phyloP scores from a whole-genome alignment of 2,113 vertebrate genomes.

The Telmatochromis sp. region DNA sequence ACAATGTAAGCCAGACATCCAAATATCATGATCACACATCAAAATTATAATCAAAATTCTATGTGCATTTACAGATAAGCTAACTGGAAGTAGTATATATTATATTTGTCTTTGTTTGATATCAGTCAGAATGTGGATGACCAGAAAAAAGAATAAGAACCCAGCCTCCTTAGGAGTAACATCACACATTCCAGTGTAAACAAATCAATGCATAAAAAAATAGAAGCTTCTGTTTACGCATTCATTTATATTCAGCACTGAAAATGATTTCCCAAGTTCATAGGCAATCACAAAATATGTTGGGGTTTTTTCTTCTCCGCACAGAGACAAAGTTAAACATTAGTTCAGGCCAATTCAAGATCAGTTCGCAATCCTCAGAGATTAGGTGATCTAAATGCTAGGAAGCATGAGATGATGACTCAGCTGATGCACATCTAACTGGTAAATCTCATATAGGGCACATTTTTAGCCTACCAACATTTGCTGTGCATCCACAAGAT shows the following conservation, averaged over 20 bases:
- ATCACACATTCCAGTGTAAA: background rate
- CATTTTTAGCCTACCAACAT: background rate
- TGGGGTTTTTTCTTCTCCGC: rapidly evolving
- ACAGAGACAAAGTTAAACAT: background rate
- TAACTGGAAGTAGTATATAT: background rate
- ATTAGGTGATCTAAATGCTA: background rate
- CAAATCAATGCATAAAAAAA: background rate
- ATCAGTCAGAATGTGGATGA: background rate
- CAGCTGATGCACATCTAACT: background rate
- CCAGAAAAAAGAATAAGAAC: background rate
- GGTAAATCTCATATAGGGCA: background rate
- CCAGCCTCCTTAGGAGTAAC: background rate
- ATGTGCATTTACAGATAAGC: background rate
- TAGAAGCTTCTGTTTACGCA: background rate
- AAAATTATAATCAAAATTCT: background rate
- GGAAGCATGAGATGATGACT: background rate
- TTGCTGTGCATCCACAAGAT: background rate
- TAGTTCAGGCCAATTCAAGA: background rate
- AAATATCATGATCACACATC: background rate
- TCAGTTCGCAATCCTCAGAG: background rate
- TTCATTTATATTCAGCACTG: background rate
- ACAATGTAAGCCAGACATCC: background rate
- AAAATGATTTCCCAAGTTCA: background rate
- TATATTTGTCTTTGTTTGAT: background rate
- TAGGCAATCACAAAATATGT: background rate